Evolutionary conservation across 2,797 vertebrate genomes (phyloP), one percentile per base, ranked within the genome.

Genomic region (Hippopotamyrus pictus): DNA sequence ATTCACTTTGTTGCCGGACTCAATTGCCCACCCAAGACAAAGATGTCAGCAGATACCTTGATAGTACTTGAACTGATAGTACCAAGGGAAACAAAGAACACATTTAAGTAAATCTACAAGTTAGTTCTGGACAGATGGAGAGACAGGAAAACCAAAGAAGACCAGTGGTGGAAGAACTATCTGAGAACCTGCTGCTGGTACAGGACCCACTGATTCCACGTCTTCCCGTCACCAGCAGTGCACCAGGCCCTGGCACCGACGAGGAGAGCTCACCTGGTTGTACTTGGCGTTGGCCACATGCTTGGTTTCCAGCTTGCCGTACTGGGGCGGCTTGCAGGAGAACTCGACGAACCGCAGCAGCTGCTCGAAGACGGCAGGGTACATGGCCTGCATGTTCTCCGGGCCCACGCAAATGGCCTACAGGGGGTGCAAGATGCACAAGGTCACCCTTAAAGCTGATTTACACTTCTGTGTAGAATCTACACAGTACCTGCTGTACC

Each of bases 331-430:
- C 93, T 99, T 99, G 95, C 98, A 99, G 92, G 98, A 99, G 93
- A 99, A 99, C 95, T 99, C 98, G 88, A 99, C 98, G 93, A 99
- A 99, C 91, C 97, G 97, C 91, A 99, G 95, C 88, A 99, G 97
- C 93, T 99, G 98, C 92, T 99, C 96, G 85, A 99, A 99, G 94
- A 99, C 99, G 93, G 98, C 98, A 51, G 99, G 99, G 95, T 99
- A 99, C 99, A 99, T 99, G 95, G 98, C 97, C 95, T 99, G 99
- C 97, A 99, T 98, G 92, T 96, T 97, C 96, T 99, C 98, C 1
- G 98, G 97, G 91, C 98, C 98, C 91, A 99, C 95, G 92, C 98
- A 99, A 94, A 99, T 99, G 91, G 98, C 98, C 99, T 99, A 92
- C 54, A 94, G 95, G 92, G 22, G 87, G 59, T 14, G 46, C 88